Percentiles rank a stretch among this genome's conserved stretches.
These are phyloP conservation scores for Drosophila malerkotliana DNA, from an alignment of 1,140 invertebrate genomes.

Conservation along the genomic window DNA sequence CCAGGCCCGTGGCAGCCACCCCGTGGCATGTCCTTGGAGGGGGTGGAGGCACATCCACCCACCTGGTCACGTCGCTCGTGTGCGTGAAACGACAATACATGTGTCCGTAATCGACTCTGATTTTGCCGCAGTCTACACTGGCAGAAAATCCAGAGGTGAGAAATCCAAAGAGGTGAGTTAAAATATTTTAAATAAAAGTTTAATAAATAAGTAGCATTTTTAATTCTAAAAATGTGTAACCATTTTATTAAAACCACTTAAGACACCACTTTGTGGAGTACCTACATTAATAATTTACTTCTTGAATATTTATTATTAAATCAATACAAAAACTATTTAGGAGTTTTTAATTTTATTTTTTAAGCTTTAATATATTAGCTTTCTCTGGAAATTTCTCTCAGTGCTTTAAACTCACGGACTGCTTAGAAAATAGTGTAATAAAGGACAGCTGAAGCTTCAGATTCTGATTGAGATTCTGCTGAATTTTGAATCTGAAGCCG, in stretches of 20 bases:
- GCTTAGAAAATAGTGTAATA: constrained; percentile 73
- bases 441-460: constrained; percentile 64
- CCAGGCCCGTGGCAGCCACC: constrained; percentile 7
- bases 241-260: too few species aligned
- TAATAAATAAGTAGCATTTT: background rate
- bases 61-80: constrained; percentile 62
- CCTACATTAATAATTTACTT: too few species aligned
- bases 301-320: too few species aligned
- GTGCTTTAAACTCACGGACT: constrained; percentile 15
- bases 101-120: constrained; percentile 68
- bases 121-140: constrained; percentile 15
- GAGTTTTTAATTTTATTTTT: background rate
- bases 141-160: background rate
- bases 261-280: too few species aligned
- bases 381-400: background rate
- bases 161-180: too few species aligned
- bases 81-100: constrained; percentile 53
- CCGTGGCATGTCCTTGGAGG: background rate
- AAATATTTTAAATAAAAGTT: background rate
- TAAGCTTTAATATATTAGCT: background rate
- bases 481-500: constrained; percentile 7
- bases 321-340: too few species aligned
- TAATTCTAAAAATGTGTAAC: too few species aligned
- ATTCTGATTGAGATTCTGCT: constrained; percentile 10
- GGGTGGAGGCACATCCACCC: constrained; percentile 33